Base-by-base conservation (phyloP, 2,113 vertebrate genomes). In the Aptenodytes forsteri region DNA sequence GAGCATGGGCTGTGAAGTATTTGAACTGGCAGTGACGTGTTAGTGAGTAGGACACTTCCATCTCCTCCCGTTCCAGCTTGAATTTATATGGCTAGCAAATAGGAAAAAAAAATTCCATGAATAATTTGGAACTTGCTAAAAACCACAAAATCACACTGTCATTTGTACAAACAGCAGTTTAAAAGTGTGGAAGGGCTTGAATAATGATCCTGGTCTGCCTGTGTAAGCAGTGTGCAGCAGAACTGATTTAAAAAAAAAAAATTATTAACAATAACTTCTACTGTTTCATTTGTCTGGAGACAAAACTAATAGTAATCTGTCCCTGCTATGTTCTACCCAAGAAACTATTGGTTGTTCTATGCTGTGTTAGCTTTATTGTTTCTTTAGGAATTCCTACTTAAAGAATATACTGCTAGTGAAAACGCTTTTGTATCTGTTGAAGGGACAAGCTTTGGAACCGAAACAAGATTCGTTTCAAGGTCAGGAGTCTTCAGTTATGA, bases 401-500 rank as follows among this genome's bases (percentile, higher is more conserved):
- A 71, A 89, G 0, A 66, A 29, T 67, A 46, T 23, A 79, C 65
- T 59, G 38, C 50, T 87, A 93, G 49, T 86, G 58, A 95, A 91
- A 83, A 30, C 59, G 14, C 59, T 82, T 97, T 52, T 96, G 11
- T 97, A 66, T 98, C 69, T 98, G 58, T 98, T 96, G 73, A 97
- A 99, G 99, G 98, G 98, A 67, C 99, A 99, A 96, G 94, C 98
- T 90, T 92, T 99, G 96, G 99, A 99, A 72, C 88, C 98, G 65
- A 98, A 98, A 76, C 97, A 99, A 78, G 99, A 99, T 82, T 70
- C 98, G 77, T 99, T 99, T 97, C 98, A 99, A 88, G 97, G 98
- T 47, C 99, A 99, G 27, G 99, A 99, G 87, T 98, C 99, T 30
- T 92, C 99, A 56, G 97, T 99, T 61, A 97, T 98, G 95, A 98